These are phyloP conservation scores for Lottia scabra DNA, from an alignment of 2,888 invertebrate genomes.

Conservation along the genomic window DNA sequence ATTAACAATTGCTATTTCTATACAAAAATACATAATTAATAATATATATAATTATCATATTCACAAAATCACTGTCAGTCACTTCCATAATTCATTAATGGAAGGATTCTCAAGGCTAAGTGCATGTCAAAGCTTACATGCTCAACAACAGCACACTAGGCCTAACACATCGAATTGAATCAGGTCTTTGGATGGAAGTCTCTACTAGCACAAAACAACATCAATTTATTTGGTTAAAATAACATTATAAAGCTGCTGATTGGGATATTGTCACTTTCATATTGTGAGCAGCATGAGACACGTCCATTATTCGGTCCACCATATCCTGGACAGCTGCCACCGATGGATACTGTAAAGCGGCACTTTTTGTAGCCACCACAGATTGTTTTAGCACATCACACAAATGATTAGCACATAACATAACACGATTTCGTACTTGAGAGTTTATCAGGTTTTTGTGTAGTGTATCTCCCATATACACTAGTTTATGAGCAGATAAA, in stretches of 20 bases:
- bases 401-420: slow-evolving; percentile 62
- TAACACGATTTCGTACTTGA: slow-evolving; percentile 76
- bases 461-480: slow-evolving; percentile 94
- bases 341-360: slow-evolving; percentile 91
- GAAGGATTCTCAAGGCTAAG: no score
- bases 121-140: no score
- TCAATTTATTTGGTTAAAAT: neutral
- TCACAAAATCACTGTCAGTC: no score
- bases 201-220: no score
- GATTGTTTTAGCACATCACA: slow-evolving; percentile 73
- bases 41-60: no score
- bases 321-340: slow-evolving; percentile 91
- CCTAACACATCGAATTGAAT: no score
- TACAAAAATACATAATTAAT: no score
- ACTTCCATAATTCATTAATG: no score
- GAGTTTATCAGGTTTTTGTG: slow-evolving; percentile 85
- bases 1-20: no score
- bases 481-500: slow-evolving; percentile 91
- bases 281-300: slow-evolving; percentile 86
- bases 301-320: slow-evolving; percentile 89
- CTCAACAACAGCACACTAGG: no score
- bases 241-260: slow-evolving; percentile 41
- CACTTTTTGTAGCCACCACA: slow-evolving; percentile 89
- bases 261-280: slow-evolving; percentile 74
- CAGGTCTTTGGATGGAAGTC: no score